phyloP scores from a whole-genome alignment of 2,797 vertebrate species.

The Lepus oiostolus region DNA sequence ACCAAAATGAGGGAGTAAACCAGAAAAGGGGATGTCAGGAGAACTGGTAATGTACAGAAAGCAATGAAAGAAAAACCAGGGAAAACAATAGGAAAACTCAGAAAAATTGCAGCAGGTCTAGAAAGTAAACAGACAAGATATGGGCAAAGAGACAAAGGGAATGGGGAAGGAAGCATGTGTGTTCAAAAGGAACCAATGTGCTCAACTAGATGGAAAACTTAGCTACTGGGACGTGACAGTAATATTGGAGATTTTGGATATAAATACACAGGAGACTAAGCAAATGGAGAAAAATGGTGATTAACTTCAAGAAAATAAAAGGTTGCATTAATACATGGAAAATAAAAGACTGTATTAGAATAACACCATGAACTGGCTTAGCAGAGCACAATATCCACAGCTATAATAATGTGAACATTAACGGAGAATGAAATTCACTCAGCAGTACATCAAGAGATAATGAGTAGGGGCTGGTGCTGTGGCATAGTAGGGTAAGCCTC shows the following conservation, averaged over 20 bases:
- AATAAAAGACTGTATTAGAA: conserved; percentile 21
- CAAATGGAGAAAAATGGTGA: neutral
- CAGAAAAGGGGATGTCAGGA: conserved; percentile 38
- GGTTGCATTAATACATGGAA: neutral
- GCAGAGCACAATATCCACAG: neutral
- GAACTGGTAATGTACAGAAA: neutral
- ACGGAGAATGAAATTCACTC: neutral
- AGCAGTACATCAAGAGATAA: conserved; percentile 16
- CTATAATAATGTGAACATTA: neutral
- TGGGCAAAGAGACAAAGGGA: neutral
- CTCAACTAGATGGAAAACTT: neutral
- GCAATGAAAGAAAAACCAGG: neutral
- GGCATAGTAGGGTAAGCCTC: no score
- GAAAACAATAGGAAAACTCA: neutral
- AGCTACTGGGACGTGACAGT: neutral
- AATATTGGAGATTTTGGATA: neutral
- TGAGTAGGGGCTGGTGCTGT: neutral
- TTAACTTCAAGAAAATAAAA: neutral
- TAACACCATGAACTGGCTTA: neutral
- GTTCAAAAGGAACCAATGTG: neutral
- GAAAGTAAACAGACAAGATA: neutral
- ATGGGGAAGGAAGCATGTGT: neutral
- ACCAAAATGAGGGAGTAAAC: conserved; percentile 8
- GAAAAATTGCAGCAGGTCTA: neutral
- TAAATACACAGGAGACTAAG: neutral